These are phyloP conservation scores for Meriones psammophilus DNA, from an alignment of 2,797 vertebrate species.

Conservation along the genomic window DNA sequence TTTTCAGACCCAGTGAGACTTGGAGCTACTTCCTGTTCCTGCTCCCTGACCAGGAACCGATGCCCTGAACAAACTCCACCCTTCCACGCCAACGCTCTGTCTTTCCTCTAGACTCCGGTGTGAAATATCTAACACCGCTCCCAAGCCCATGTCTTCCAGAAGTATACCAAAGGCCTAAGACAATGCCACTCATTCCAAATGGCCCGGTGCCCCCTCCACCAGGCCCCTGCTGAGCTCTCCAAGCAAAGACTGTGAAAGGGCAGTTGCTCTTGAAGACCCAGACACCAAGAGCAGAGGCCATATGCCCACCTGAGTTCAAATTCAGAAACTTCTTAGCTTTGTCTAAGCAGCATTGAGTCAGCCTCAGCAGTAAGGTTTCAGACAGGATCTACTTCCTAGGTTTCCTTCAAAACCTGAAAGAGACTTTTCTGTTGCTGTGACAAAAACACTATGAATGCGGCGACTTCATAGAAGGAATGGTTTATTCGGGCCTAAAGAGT, in stretches of 20 bases:
- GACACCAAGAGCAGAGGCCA: not conserved
- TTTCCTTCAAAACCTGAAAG: slow-evolving; percentile 21
- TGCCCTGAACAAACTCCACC: not conserved
- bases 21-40: not conserved
- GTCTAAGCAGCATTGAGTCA: not conserved
- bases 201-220: not conserved
- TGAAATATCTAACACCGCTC: not conserved
- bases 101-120: not conserved
- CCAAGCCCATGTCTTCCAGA: not conserved
- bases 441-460: not conserved
- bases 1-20: slow-evolving; percentile 5
- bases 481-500: not conserved
- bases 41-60: not conserved
- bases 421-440: not conserved
- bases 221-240: not conserved
- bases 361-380: not conserved
- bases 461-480: not conserved
- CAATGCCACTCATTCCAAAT: not conserved
- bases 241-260: too few species aligned
- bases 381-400: not conserved
- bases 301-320: not conserved
- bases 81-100: not conserved
- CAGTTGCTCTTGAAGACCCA: not conserved
- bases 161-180: not conserved
- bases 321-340: not conserved